These are phyloP conservation scores for Mamestra brassicae DNA, from an alignment of 2,888 invertebrate species.

Conservation along the genomic window DNA sequence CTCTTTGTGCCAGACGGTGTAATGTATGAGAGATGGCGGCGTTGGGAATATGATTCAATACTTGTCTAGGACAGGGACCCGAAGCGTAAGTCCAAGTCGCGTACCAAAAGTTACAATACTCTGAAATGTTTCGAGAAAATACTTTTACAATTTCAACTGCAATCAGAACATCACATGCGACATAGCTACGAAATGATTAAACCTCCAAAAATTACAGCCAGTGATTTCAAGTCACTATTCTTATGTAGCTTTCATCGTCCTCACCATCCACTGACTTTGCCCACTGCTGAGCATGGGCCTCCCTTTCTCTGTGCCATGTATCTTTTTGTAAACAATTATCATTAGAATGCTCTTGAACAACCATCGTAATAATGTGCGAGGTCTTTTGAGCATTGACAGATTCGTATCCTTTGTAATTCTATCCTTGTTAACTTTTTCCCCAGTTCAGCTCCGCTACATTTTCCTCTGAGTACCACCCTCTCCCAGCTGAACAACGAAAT, in stretches of 20 bases:
- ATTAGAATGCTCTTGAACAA: not conserved
- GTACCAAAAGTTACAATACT: not conserved
- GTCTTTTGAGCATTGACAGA: constrained; percentile 7
- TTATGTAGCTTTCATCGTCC: not conserved
- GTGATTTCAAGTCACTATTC: not conserved
- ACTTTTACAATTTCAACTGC: not conserved
- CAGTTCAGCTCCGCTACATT: constrained; percentile 35
- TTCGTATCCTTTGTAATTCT: not conserved
- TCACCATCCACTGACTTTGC: too few species aligned
- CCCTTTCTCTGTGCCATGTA: not conserved
- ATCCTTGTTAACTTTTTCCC: constrained; percentile 4
- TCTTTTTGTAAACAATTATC: not conserved
- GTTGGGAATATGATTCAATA: constrained; percentile 2
- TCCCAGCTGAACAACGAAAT: constrained; percentile 68
- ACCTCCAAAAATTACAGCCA: not conserved
- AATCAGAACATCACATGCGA: not conserved
- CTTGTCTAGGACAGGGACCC: not conserved
- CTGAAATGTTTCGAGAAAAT: not conserved
- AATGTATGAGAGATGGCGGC: constrained; percentile 56
- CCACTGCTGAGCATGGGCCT: too few species aligned
- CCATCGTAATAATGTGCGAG: not conserved
- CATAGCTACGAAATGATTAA: not conserved
- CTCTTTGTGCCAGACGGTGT: constrained; percentile 49
- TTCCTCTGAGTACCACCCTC: constrained; percentile 21
- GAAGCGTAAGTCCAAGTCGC: not conserved